Evolutionary conservation across 2,113 vertebrate species (phyloP).

Genomic region (Nicator chloris): DNA sequence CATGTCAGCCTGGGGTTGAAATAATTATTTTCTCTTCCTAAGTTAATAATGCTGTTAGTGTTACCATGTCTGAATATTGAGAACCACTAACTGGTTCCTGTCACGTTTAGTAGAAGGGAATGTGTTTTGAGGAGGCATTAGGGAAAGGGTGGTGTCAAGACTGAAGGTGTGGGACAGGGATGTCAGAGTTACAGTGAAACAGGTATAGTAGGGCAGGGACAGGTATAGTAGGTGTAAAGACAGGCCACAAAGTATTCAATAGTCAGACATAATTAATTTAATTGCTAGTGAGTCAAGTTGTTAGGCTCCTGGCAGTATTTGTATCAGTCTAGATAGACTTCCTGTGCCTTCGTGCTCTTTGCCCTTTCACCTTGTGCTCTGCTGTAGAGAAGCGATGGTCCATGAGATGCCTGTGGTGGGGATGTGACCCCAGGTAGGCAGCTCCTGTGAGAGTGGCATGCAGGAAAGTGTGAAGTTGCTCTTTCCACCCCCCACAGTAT

Average conservation of each 20-base stretch:
- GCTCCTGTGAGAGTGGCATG: background rate
- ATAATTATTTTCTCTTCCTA: background rate
- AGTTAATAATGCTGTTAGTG: background rate
- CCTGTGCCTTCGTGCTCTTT: background rate
- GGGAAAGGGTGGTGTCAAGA: background rate
- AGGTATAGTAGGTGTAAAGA: too few relatives aligned
- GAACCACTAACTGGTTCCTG: background rate
- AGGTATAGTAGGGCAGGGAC: background rate
- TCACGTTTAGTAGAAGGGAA: background rate
- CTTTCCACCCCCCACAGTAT: background rate
- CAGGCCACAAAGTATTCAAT: background rate
- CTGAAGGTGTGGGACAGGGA: background rate
- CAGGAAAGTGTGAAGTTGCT: background rate
- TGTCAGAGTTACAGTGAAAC: background rate
- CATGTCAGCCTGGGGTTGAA: background rate
- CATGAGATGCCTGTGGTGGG: accelerated
- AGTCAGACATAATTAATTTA: background rate
- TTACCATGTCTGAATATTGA: background rate
- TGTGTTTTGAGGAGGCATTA: background rate
- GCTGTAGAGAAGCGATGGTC: accelerated
- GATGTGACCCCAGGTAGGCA: background rate
- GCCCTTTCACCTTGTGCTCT: background rate
- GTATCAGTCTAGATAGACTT: background rate
- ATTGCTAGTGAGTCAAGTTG: background rate
- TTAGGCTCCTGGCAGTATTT: background rate